phyloP scores from a whole-genome alignment of 2,888 invertebrate species.

The Caenorhabditis panamensis region DNA sequence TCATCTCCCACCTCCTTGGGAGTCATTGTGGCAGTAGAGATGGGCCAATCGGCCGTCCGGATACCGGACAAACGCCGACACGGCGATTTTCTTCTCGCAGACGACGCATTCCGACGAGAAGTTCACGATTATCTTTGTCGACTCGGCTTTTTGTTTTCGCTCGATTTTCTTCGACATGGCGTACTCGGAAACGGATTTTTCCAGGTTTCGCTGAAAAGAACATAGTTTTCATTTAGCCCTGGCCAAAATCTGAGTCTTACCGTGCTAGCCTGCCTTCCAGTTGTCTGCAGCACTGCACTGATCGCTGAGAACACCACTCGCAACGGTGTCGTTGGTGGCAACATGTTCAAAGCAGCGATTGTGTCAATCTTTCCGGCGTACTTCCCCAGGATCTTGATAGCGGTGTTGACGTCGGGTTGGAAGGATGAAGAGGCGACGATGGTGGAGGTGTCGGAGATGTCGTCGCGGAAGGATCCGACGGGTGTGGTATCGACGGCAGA shows the following conservation, averaged over 20 bases:
- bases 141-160: conserved; percentile 86
- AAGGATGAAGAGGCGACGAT: conserved; percentile 76
- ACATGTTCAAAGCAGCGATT: conserved; percentile 86
- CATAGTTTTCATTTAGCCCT: no score
- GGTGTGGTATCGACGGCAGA: conserved; percentile 79
- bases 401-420: conserved; percentile 88
- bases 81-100: conserved; percentile 94
- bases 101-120: conserved; percentile 92
- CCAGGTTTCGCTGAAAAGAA: conserved; percentile 68
- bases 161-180: conserved; percentile 87
- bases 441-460: conserved; percentile 36
- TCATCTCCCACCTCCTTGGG: conserved; percentile 4
- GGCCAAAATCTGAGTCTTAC: conserved; percentile 50
- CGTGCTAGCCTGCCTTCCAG: conserved; percentile 84
- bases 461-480: conserved; percentile 53
- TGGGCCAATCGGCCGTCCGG: conserved; percentile 93
- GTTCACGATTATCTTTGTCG: conserved; percentile 89
- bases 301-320: conserved; percentile 85
- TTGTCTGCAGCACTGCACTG: conserved; percentile 88
- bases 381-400: conserved; percentile 88
- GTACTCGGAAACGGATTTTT: conserved; percentile 65
- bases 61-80: conserved; percentile 93
- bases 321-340: conserved; percentile 90
- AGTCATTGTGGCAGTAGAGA: conserved; percentile 86
- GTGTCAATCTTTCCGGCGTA: conserved; percentile 91